Conservation (phyloP, 2,113 vertebrate species). For the Callipepla squamata region DNA sequence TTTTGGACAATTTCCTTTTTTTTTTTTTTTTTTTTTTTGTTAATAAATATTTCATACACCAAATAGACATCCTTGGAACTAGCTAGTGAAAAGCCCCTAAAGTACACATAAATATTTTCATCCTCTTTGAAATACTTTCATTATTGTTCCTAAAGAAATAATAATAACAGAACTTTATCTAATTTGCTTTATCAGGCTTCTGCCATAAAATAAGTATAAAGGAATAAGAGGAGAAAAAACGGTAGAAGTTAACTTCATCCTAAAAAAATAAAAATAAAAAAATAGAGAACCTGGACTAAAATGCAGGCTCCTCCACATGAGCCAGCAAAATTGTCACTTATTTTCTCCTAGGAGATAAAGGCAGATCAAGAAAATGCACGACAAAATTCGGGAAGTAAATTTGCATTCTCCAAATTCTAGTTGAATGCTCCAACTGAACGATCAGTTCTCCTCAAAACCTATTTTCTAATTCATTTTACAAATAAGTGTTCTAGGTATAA, state of each 20-base stretch:
- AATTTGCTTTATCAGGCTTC: background rate
- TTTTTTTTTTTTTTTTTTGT: too few species aligned
- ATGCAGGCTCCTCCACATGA: background rate
- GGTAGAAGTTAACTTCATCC: background rate
- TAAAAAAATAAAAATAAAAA: background rate
- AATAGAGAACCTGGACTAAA: background rate
- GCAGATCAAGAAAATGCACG: background rate
- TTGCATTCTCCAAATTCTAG: background rate
- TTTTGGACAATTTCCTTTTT: background rate
- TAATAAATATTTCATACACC: background rate
- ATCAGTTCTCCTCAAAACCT: background rate
- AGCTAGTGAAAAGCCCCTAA: background rate
- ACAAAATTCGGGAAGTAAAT: background rate
- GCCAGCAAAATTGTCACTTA: background rate
- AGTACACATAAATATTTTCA: background rate
- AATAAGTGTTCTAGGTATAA: background rate
- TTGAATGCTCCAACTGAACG: background rate
- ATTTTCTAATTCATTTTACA: background rate
- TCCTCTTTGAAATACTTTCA: background rate
- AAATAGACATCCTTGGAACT: background rate
- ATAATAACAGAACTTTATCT: background rate
- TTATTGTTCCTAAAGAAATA: rapidly evolving
- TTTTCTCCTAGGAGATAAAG: background rate
- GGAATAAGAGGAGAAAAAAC: background rate
- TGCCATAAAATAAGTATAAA: background rate